phyloP scores from a whole-genome alignment of 2,797 vertebrate genomes.

The Arrhamphus sclerolepis region DNA sequence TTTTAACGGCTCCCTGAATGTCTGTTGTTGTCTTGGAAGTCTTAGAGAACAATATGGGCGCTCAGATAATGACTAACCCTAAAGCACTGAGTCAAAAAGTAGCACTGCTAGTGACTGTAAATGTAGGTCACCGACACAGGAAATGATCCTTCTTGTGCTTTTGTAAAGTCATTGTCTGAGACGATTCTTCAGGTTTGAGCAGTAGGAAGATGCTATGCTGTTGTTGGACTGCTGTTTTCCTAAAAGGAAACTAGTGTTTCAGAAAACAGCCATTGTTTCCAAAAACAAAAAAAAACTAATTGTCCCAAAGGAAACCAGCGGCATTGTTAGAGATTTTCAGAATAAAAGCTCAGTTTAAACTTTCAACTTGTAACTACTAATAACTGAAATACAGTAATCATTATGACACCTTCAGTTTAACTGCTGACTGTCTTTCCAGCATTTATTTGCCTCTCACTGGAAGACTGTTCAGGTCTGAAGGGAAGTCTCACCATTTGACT shows the following conservation, averaged over 20 bases:
- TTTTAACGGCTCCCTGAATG: not conserved
- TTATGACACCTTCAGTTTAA: no score
- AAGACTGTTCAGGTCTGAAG: no score
- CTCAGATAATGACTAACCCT: not conserved
- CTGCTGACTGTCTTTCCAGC: no score
- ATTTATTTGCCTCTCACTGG: no score
- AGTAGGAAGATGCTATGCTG: conserved; percentile 7
- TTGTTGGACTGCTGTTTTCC: not conserved
- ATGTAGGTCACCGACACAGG: conserved; percentile 49
- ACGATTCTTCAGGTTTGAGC: conserved; percentile 1
- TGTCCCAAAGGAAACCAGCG: not conserved
- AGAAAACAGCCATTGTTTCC: conserved; percentile 9
- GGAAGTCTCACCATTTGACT: no score
- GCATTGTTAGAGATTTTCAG: conserved; percentile 9
- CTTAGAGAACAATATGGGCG: not conserved
- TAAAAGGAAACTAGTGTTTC: conserved; percentile 10
- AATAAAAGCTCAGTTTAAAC: conserved; percentile 7
- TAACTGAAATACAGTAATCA: no score
- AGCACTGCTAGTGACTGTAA: not conserved
- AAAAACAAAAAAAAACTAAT: not conserved
- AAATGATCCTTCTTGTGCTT: conserved; percentile 47
- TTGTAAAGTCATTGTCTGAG: conserved; percentile 1
- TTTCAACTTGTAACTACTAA: not conserved
- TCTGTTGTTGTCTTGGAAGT: conserved; percentile 53
- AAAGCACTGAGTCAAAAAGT: not conserved